Conservation (phyloP, 2,797 vertebrate species). For the Myotis planiceps region DNA sequence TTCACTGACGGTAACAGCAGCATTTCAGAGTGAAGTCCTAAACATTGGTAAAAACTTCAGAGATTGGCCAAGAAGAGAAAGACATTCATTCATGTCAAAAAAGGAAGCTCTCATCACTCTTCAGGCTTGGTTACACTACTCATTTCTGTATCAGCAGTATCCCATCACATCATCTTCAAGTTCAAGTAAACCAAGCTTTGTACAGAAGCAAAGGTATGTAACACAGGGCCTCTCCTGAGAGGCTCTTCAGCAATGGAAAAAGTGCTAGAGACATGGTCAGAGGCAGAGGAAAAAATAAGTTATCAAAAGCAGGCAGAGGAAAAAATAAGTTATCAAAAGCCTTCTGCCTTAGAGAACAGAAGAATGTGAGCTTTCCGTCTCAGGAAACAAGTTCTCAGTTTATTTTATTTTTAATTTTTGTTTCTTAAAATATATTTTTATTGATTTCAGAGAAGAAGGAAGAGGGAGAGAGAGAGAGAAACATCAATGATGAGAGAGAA, state of each 20-base stretch:
- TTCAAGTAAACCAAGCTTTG: background rate
- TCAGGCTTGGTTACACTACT: background rate
- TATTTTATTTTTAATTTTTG: background rate
- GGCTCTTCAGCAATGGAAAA: background rate
- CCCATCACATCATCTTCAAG: background rate
- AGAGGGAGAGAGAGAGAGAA: no score
- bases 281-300: background rate
- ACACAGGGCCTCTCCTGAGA: background rate
- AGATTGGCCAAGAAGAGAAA: background rate
- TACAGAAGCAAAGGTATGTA: background rate
- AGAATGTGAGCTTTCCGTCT: background rate
- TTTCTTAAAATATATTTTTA: no score
- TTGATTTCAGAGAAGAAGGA: no score
- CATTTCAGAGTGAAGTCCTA: background rate
- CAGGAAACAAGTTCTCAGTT: background rate
- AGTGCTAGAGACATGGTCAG: background rate
- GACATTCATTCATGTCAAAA: background rate
- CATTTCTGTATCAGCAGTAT: background rate
- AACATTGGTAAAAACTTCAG: background rate
- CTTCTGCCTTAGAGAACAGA: background rate
- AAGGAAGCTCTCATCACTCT: background rate
- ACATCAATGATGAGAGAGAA: no score
- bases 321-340: background rate
- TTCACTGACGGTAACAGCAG: fast-evolving
- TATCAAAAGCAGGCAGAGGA: background rate